These are phyloP conservation scores for Chrysogorgia sp. DNA, from an alignment of 92 coral and sea anemone species.

Conservation along the genomic window DNA sequence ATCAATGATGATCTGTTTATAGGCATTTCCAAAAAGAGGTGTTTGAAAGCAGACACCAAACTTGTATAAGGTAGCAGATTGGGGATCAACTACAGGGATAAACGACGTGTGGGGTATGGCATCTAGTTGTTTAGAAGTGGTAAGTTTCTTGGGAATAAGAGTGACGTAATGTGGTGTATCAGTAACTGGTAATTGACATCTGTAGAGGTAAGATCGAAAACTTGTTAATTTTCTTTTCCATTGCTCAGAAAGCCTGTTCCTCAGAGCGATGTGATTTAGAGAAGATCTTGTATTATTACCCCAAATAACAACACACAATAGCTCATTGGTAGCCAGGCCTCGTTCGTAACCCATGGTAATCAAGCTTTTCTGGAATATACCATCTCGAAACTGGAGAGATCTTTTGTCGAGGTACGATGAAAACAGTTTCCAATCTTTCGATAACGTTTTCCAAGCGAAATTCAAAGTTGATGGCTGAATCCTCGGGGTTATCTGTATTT, in stretches of 20 bases:
- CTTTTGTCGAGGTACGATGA: conserved; percentile 11
- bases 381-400: background rate
- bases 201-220: background rate
- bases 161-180: background rate
- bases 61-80: background rate
- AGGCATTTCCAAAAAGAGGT: conserved; percentile 1
- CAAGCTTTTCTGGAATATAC: conserved; percentile 1
- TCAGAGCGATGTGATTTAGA: background rate
- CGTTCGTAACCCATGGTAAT: conserved; percentile 21
- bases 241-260: background rate
- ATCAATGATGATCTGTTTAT: conserved; percentile 14
- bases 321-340: background rate
- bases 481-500: no score
- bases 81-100: conserved; percentile 14
- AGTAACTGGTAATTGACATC: background rate
- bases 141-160: background rate
- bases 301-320: conserved; percentile 13
- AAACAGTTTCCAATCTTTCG: background rate
- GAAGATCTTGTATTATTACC: background rate
- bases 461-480: background rate
- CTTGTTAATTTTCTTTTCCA: background rate
- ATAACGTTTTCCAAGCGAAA: conserved; percentile 19
- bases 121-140: background rate
- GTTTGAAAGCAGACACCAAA: conserved; percentile 1
- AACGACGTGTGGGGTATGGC: background rate